Base-by-base conservation (phyloP, 2,113 vertebrate species). In the Sialia sialis region DNA sequence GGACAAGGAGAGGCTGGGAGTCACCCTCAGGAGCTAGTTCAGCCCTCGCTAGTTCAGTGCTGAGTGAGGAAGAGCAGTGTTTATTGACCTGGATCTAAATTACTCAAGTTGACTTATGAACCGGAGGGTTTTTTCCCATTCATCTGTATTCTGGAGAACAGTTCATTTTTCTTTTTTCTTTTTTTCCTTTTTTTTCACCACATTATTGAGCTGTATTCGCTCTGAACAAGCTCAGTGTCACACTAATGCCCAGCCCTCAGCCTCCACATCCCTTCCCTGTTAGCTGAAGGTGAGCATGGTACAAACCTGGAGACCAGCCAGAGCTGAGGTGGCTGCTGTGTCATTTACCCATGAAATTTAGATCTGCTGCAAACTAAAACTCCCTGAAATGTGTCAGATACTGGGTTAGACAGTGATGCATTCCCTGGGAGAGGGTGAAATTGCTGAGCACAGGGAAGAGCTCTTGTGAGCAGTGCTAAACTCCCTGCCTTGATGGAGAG, bases 361-460 rank as follows among this genome's bases (percentile, higher is more conserved):
- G 67, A 52, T 34, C 68, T 86, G 51, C 90, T 52, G 11, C 44
- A 52, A 46, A 41, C 32, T 38, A 10, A 83, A 86, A 59, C 29
- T 10, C 27, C 75, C 78, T 60, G 66, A 74, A 84, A 49, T 25
- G 0, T 6, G 17, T 77, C 39, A 1, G 23, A 17, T 29, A 9
- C 3, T 18, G 9, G 78, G 44, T 41, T 56, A 95, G 95, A 74
- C 78, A 94, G 82, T 62, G 92, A 87, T 88, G 80, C 74, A 72
- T 95, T 97, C 93, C 90, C 66, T 27, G 87, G 39, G 87, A 96
- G 76, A 80, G 95, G 89, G 43, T 81, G 94, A 94, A 97, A 96
- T 70, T 84, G 64, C 92, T 94, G 85, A 93, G 80, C 41, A 12
- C 68, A 60, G 92, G 90, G 81, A 87, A 86, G 39, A 87, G 94